Percentiles rank a stretch among this genome's conserved stretches.
Evolutionary conservation across 2,113 vertebrate species (phyloP).

Genomic region (Equus przewalskii): DNA sequence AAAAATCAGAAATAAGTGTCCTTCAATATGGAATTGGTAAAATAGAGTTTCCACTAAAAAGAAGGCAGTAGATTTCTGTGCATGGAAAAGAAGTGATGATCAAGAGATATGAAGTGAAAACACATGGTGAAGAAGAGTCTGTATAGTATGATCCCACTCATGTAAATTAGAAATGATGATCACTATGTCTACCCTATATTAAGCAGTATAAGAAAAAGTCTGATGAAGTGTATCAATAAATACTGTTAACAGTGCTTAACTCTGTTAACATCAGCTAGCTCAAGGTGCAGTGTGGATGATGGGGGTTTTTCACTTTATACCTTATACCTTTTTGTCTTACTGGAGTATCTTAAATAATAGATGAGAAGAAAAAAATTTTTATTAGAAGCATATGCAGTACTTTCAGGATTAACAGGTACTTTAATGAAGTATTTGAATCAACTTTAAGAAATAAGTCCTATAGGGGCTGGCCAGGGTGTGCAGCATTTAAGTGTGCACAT

Average conservation of each 20-base stretch:
- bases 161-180: background rate
- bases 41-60: background rate
- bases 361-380: background rate
- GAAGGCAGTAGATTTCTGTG: background rate
- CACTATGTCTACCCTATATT: background rate
- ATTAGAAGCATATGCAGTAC: background rate
- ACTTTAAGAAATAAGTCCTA: background rate
- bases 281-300: background rate
- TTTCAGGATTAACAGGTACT: background rate
- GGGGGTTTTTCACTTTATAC: background rate
- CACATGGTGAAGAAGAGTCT: background rate
- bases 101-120: background rate
- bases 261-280: background rate
- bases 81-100: conserved; percentile 13
- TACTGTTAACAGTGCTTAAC: background rate
- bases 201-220: background rate
- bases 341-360: background rate
- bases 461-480: too few relatives aligned
- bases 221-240: background rate
- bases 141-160: background rate
- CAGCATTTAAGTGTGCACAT: too few relatives aligned
- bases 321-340: background rate
- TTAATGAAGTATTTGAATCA: conserved; percentile 24
- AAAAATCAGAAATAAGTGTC: background rate
- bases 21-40: background rate